Base-by-base conservation (phyloP, 1,140 invertebrate species). In the Pseudomyrmex sp. region DNA sequence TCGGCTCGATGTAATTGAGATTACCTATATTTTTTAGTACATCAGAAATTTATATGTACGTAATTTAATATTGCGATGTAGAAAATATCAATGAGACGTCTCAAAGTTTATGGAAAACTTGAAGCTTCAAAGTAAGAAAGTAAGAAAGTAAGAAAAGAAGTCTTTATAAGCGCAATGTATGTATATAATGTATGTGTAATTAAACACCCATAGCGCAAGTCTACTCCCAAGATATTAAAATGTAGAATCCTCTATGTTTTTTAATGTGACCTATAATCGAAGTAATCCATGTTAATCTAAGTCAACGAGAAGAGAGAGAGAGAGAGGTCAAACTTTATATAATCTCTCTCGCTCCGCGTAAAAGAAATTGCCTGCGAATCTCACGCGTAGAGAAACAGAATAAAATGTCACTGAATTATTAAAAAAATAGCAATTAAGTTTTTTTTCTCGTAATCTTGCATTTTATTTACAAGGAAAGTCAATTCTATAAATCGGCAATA, bases 201-300 rank as follows among this genome's bases (percentile, higher is more conserved):
- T 79, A 48, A 77, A 18, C 54, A 77, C 10, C 8, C 56, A 20
- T 13, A 59, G 35, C 18, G 35, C 35, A 58, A 58, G 7, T 46
- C n/a, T 23, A 69, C 69, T 35, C 5, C 0, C 35, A 35, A 35
- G 18, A 59, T 58, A 79, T 48, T 79, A 79, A 56, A 58, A 77
- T 69, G 35, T 68, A 58, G 65, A 69, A 68, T 58, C 18, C 35
- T 58, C 2, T 18, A 69, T 79, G 75, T 79, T 79, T 79, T 79
- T 79, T 69, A 79, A 79, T 69, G 44, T 69, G 52, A 79, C 44
- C 52, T 69, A 4, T 77, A 79, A 79, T 69, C 52, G 54, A 69
- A 79, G 13, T 69, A 79, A 69, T 58, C 44, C 12, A 79, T 69
- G 65, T 79, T 79, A 69, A 79, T 79, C 20, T 58, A 48, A 69